Percentiles rank a stretch among this genome's conserved stretches.
Conservation (phyloP, 2,888 invertebrate species). For the Campoletis raptor region DNA sequence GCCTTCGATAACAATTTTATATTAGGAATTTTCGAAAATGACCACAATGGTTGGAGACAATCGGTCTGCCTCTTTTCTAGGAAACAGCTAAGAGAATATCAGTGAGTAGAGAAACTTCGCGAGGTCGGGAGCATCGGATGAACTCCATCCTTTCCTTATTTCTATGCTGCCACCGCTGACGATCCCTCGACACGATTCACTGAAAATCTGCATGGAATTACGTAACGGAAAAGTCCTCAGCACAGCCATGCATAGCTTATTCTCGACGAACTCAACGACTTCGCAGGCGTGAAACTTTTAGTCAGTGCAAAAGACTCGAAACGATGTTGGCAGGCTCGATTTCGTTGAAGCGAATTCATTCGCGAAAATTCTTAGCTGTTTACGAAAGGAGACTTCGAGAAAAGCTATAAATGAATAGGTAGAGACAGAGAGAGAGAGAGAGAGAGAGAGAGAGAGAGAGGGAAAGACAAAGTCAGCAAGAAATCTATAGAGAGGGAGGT, state of each 20-base stretch:
- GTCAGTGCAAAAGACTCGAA: constrained; percentile 20
- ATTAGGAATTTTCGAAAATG: not conserved
- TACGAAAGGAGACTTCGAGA: constrained; percentile 25
- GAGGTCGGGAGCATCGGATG: constrained; percentile 20
- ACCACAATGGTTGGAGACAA: not conserved
- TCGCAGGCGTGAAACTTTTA: constrained; percentile 33
- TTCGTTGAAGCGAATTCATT: constrained; percentile 42
- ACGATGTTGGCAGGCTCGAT: constrained; percentile 31
- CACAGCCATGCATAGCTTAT: constrained; percentile 40
- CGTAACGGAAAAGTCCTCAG: constrained; percentile 41
- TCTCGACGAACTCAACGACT: constrained; percentile 39
- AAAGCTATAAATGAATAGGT: not conserved
- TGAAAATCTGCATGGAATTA: constrained; percentile 63
- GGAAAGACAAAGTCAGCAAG: not conserved
- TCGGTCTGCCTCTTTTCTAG: not conserved
- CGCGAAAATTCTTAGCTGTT: constrained; percentile 37
- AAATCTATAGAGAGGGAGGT: constrained; percentile 1
- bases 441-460: not conserved
- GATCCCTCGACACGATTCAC: constrained; percentile 41
- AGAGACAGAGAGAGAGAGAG: not conserved
- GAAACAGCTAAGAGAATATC: not conserved
- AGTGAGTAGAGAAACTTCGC: constrained; percentile 28
- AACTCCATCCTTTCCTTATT: constrained; percentile 34
- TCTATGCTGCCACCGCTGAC: not conserved
- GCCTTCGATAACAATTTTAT: not conserved